Evolutionary conservation across 2,888 invertebrate species (phyloP), one percentile per base, ranked within the genome.

Genomic region (Mycogona germanica): DNA sequence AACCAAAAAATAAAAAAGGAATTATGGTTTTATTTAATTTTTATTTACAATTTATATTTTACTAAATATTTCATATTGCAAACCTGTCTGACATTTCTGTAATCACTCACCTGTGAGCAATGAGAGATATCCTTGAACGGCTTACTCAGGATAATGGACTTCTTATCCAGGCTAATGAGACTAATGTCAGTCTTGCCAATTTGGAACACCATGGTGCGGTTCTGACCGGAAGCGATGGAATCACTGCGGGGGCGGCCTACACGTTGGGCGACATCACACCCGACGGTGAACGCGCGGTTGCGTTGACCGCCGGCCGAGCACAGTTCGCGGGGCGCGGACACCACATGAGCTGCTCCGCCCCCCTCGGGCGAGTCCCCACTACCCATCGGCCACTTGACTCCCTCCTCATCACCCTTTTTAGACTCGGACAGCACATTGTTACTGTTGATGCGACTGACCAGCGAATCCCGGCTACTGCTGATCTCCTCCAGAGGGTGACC

Each of bases 181-280:
- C 89, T 79, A 12, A 96, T 74, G 67, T 95, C 92, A 25, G 81
- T 78, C 44, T 85, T 77, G 5, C 89, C 92, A 6, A 96, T 86
- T 75, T 87, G 72, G 45, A 95, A 83, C 37, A 96, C 78, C 93
- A 96, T 95, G 0, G 92, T 93, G 44, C 92, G 78, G 70, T 92
- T 92, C 64, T 85, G 85, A 59, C 87, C 87, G 1, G 71, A n/a
- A 14, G 53, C 46, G 7, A 53, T 37, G 12, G 53, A 53, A 17
- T 38, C 40, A 23, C 47, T 47, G 19, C 53, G 53, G 6, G 23
- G 47, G 2, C 53, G 46, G 19, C 50, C 28, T n/a, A n/a, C n/a
- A 21, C 21, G 25, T 7, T 3, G n/a, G 3, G 23, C 26, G 6
- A 19, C 3, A 12, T 53, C 51, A 21, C 51, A 41, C 14, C 51